A percentile compares a stretch with the other conserved stretches of the same genome.
Conservation (phyloP, 2,888 invertebrate genomes). For the Polydesmus complanatus region DNA sequence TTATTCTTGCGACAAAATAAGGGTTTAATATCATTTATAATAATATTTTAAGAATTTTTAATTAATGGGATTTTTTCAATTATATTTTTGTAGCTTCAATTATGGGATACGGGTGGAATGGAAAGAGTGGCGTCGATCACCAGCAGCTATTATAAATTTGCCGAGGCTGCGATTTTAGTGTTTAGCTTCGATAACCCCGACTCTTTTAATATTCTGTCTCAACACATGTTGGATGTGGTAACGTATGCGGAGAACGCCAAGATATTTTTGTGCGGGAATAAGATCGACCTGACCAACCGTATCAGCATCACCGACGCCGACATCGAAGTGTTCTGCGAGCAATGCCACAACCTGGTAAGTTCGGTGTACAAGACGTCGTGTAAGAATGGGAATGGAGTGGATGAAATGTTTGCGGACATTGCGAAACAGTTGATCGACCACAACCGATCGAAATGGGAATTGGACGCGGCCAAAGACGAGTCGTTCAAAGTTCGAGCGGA, state of each 20-base stretch:
- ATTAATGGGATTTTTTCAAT: not conserved
- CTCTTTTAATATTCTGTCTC: conserved; percentile 80
- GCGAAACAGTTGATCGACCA: conserved; percentile 63
- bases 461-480: conserved; percentile 39
- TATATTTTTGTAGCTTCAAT: conserved; percentile 50
- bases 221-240: conserved; percentile 82
- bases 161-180: conserved; percentile 82
- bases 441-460: conserved; percentile 65
- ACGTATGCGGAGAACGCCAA: conserved; percentile 89
- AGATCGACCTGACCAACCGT: conserved; percentile 67
- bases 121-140: conserved; percentile 90
- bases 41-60: not conserved
- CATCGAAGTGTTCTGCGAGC: conserved; percentile 79
- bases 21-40: no score
- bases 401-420: conserved; percentile 81
- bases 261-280: conserved; percentile 88
- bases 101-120: conserved; percentile 97
- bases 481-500: conserved; percentile 21
- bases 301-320: conserved; percentile 59
- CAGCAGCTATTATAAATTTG: conserved; percentile 88
- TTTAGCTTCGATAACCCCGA: conserved; percentile 81
- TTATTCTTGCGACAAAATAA: no score
- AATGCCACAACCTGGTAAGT: conserved; percentile 78
- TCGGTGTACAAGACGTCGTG: conserved; percentile 81
- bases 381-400: conserved; percentile 68